Base-by-base conservation (phyloP, 1,140 invertebrate species). In the Platyscapa corneri region DNA sequence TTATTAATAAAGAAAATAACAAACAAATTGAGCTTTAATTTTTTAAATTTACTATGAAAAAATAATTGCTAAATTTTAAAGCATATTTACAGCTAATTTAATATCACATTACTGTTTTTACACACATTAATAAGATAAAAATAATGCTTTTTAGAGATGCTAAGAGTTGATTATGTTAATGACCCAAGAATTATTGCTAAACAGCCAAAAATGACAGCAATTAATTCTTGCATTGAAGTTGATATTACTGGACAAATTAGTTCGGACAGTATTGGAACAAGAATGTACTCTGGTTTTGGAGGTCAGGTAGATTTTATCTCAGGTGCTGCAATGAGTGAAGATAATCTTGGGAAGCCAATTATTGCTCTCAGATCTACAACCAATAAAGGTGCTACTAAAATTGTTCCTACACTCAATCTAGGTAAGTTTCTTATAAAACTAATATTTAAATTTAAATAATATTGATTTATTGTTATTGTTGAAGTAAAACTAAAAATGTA, bases 251-350 rank as follows among this genome's bases (percentile, higher is more conserved):
- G 98, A 2, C 98, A 99, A 93, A 95, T 99, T 5, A 95, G 96
- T 83, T 96, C 98, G 0, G 98, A 99, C 90, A 98, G 98, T 78
- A 98, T 99, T 90, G 97, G 97, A 81, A 96, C 97, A 6, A 95
- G 96, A 75, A 98, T 99, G 95, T 99, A 97, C 91, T 99, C 98
- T 16, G 98, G 98, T 20, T 97, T 97, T 88, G 98, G 98, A 53
- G 98, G 98, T 2, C 98, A 99, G 91, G 96, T 99, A n/a, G 98
- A 99, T 93, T 99, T 99, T 90, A 97, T 99, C 85, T 95, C 97
- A 76, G 98, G 98, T n/a, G 97, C 98, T 14, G 97, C 97, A 0
- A 96, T 98, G 92, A 95, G 96, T n/a, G 93, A 96, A 5, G 98
- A 99, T 92, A 97, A 97, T 0, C 93, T 95, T 86, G 98, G 98